Evolutionary conservation across 2,888 invertebrate genomes (phyloP), one percentile per base, ranked within the genome.

Genomic region (Serrognathus titanus): DNA sequence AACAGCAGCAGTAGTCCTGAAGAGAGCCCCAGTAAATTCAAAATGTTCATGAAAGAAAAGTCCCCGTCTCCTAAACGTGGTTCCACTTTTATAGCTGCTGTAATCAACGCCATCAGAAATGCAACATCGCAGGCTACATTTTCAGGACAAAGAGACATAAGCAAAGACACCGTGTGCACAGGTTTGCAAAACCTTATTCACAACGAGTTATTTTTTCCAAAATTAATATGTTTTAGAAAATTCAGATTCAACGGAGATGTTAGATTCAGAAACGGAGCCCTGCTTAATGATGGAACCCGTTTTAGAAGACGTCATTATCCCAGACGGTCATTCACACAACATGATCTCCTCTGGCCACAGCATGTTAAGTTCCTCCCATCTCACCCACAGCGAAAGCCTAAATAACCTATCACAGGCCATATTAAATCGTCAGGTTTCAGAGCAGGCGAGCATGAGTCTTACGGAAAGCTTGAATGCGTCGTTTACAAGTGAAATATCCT

Each of bases 181-280:
- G 73, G 65, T 71, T 66, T n/a, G 16, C 10, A 12, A 11, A 31
- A 31, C 4, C 1, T 31, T 31, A 31, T 16, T 16, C 16, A 16
- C n/a, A n/a, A n/a, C n/a, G 16, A 16, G 16, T 3, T 16, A 3
- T 35, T 4, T 8, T 11, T 20, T 51, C 5, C 12, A 5, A 40
- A 3, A 12, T 40, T 36, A 10, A 52, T 40, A 43, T 57, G 39
- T 60, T 68, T 36, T 61, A 87, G 88, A 88, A 66, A 85, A 85
- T 71, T 80, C 81, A 31, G 59, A 61, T 49, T 89, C 89, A 12
- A 87, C 87, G 4, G 90, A 90, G 69, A 81, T 91, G 74, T 79
- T 91, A 38, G 90, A 91, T 75, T 90, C 90, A 0, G 91, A 91
- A 80, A 90, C 90, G 0, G 90, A 90, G 69, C 90, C 90, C 0